phyloP scores from a whole-genome alignment of 2,113 vertebrate species.

The Pontoporia blainvillei region DNA sequence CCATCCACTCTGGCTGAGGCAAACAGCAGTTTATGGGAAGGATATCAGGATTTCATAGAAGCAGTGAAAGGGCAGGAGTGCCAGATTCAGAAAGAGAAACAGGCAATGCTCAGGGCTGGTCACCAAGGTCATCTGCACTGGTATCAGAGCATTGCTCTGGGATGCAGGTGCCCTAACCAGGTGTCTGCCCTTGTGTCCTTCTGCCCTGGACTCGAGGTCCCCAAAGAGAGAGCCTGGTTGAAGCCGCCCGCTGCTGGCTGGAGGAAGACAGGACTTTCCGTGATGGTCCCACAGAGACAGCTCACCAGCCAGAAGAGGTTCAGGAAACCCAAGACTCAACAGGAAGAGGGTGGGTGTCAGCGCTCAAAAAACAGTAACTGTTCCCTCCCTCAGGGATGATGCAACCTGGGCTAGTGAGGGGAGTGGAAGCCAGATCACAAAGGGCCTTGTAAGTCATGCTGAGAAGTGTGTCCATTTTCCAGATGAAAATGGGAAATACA shows the following conservation, averaged over 20 bases:
- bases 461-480: background rate
- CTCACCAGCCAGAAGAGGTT: background rate
- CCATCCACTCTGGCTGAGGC: background rate
- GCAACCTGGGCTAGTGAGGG: background rate
- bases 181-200: background rate
- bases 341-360: background rate
- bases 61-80: background rate
- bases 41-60: background rate
- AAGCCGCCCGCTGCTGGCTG: background rate
- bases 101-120: background rate
- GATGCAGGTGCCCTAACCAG: background rate
- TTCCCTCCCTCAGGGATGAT: background rate
- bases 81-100: background rate
- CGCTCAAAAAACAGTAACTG: background rate
- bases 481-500: background rate
- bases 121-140: background rate
- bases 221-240: background rate
- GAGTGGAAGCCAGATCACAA: background rate
- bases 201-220: background rate
- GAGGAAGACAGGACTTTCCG: background rate
- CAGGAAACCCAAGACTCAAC: background rate
- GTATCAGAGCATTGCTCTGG: fast-evolving
- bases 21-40: background rate
- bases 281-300: background rate
- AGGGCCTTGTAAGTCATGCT: background rate